These are phyloP conservation scores for Zele albiditarsus DNA, from an alignment of 2,888 invertebrate genomes.

Conservation along the genomic window DNA sequence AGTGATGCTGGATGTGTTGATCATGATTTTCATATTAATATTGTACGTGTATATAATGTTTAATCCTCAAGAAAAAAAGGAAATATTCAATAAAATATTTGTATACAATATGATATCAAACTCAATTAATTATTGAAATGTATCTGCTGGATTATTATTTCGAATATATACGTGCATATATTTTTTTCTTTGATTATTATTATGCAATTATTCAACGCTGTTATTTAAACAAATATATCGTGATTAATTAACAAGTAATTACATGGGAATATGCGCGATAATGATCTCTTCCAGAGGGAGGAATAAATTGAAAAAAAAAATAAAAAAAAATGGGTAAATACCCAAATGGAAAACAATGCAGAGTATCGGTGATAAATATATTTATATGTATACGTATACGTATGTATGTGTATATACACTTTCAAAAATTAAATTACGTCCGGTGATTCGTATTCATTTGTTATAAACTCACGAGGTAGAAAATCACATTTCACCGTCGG, in stretches of 20 bases:
- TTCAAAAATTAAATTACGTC: conserved; percentile 40
- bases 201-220: not conserved
- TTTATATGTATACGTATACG: not conserved
- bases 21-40: not conserved
- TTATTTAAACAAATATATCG: conserved; percentile 23
- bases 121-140: not conserved
- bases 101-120: not conserved
- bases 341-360: conserved; percentile 27
- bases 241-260: conserved; percentile 51
- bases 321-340: not conserved
- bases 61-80: not conserved
- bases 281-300: conserved; percentile 13
- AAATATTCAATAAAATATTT: not conserved
- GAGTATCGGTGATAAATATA: not conserved
- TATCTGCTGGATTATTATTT: not conserved
- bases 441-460: conserved; percentile 36
- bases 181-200: not conserved
- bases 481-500: not conserved
- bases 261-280: conserved; percentile 47
- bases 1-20: conserved; percentile 28
- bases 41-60: not conserved
- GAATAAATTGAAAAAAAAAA: not conserved
- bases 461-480: conserved; percentile 22
- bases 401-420: conserved; percentile 4
- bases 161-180: not conserved